Conservation (phyloP, 2,797 vertebrate species). For the Sylvilagus floridanus region DNA sequence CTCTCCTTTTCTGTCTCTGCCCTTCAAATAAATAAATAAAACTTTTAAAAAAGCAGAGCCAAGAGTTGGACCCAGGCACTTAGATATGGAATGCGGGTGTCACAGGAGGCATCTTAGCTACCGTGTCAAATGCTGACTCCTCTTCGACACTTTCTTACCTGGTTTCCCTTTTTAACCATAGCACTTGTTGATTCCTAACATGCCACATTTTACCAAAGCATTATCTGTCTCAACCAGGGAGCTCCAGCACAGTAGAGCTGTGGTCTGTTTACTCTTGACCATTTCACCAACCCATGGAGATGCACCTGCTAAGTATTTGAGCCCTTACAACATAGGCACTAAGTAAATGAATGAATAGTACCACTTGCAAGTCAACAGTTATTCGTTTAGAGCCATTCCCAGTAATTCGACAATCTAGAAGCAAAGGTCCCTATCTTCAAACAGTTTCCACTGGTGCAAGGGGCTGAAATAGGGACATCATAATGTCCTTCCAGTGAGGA, state of each 20-base stretch:
- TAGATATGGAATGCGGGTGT: too few species aligned
- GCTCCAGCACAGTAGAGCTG: background rate
- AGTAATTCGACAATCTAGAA: constrained; percentile 2
- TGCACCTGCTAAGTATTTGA: background rate
- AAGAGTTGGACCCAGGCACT: too few species aligned
- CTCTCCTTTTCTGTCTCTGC: too few species aligned
- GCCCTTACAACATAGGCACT: background rate
- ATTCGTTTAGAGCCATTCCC: background rate
- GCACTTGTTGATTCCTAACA: background rate
- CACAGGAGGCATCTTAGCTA: too few species aligned
- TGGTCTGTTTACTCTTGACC: background rate
- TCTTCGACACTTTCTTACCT: background rate
- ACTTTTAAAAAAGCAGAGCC: too few species aligned
- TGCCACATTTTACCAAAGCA: background rate
- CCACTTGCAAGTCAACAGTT: background rate
- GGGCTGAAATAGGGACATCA: background rate
- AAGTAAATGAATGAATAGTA: background rate
- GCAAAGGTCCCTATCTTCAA: background rate
- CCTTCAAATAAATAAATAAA: too few species aligned
- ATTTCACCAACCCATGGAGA: background rate
- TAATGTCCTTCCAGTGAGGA: background rate
- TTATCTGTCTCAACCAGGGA: background rate
- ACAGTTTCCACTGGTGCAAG: background rate
- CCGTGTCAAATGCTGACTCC: too few species aligned
- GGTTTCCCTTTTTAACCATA: background rate